Base-by-base conservation (phyloP, 2,797 vertebrate species). In the Gallinago stenura region DNA sequence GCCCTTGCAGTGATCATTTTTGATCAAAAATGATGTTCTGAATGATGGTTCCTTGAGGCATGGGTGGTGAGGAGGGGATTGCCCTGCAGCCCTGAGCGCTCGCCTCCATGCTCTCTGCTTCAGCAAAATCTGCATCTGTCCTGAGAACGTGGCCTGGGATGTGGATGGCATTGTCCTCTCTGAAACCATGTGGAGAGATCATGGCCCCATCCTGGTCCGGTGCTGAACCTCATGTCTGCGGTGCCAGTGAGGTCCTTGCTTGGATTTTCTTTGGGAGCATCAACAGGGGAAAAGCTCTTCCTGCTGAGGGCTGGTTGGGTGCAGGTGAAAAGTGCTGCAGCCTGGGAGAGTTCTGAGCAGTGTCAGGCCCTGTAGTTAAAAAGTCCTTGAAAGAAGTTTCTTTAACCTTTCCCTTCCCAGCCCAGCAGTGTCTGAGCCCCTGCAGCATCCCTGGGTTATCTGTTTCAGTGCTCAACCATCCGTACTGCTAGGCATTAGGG, bases 381-480 rank as follows among this genome's bases (percentile, higher is more conserved):
- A 33, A 19, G 51, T 37, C 95, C 93, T 95, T 91, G 68, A 83
- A 61, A 68, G 41, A 83, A 91, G 45, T 83, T 94, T 60, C 82
- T 89, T 95, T 60, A 91, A 68, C 93, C 76, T 94, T 64, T 92
- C 62, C 41, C 22, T 92, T 76, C 15, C 83, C 48, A 70, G 35
- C 39, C 35, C 8, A 2, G 58, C 62, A 48, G 70, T 16, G 28
- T 62, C 81, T 70, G 86, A 89, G 18, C 62, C 48, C 30, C 68
- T 0, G 0, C 86, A 89, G 51, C 71, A 43, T 83, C 68, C n/a
- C 81, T 15, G 84, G 78, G 89, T 95, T 95, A 83, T 96, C 78
- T 93, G 28, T 89, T 87, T 81, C 43, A 15, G 68, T 51, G 93
- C 71, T 92, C 83, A 93, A 16, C 93, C 90, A 92, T 70, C 77